These are phyloP conservation scores for Phyllotis vaccarum DNA, from an alignment of 2,797 vertebrate genomes.

Conservation along the genomic window DNA sequence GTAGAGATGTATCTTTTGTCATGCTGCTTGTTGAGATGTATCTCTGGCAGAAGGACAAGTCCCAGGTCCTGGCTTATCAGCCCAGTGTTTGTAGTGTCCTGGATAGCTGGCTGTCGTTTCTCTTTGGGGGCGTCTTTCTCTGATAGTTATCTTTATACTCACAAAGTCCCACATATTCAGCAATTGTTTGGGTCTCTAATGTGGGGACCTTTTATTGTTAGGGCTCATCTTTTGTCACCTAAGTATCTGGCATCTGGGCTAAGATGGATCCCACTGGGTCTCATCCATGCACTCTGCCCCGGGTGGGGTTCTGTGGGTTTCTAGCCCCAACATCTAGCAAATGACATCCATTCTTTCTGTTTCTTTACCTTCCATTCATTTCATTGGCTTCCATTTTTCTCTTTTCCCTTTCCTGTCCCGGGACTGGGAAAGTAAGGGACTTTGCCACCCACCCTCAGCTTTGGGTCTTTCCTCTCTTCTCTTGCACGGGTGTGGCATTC, in stretches of 20 bases:
- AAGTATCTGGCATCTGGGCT: neutral
- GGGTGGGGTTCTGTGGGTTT: neutral
- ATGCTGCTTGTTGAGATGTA: neutral
- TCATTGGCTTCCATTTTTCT: neutral
- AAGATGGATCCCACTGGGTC: neutral
- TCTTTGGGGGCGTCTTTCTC: neutral
- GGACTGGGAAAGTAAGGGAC: accelerated
- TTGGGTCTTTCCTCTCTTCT: neutral
- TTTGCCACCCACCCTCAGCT: neutral
- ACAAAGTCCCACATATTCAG: neutral
- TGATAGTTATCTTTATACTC: neutral
- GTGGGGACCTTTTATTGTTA: neutral
- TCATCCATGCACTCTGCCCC: neutral
- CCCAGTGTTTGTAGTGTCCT: neutral
- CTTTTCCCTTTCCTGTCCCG: neutral
- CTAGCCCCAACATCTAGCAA: neutral
- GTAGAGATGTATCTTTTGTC: too few relatives aligned
- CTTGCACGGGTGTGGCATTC: neutral
- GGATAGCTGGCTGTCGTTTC: neutral
- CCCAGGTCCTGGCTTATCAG: neutral
- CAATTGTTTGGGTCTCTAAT: neutral
- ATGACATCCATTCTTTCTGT: neutral
- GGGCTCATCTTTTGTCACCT: neutral
- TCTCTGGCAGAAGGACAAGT: neutral
- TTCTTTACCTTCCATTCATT: neutral